phyloP scores from a whole-genome alignment of 2,113 vertebrate genomes.

The Desmodus rotundus region DNA sequence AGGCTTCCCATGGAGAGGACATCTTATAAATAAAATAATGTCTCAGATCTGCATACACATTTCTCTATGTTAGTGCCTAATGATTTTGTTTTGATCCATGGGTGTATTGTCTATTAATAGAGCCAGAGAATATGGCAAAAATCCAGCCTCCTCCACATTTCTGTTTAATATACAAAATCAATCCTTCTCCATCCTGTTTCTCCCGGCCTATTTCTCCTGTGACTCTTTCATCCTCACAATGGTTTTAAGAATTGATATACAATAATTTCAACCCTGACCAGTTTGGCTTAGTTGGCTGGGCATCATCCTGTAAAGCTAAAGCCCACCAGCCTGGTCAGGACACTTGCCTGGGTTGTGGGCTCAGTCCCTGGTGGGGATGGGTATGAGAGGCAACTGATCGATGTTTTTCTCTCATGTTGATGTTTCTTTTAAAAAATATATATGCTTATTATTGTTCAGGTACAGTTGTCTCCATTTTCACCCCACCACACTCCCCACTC shows the following conservation, averaged over 20 bases:
- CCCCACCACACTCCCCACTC: too few species aligned
- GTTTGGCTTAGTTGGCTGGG: too few species aligned
- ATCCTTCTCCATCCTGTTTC: conserved; percentile 30
- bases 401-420: too few species aligned
- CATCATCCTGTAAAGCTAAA: too few species aligned
- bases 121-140: conserved; percentile 40
- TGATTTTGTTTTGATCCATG: conserved; percentile 36
- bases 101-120: conserved; percentile 33
- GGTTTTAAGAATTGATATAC: not conserved
- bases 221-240: conserved; percentile 44
- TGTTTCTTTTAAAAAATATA: too few species aligned
- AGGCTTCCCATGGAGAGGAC: not conserved
- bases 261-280: too few species aligned
- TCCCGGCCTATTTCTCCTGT: conserved; percentile 19
- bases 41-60: not conserved
- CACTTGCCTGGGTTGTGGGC: too few species aligned
- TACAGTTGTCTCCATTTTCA: too few species aligned
- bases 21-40: conserved; percentile 49
- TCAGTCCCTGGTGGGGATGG: too few species aligned
- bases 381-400: too few species aligned
- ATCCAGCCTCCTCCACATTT: conserved; percentile 42
- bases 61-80: conserved; percentile 38
- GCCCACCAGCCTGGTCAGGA: too few species aligned
- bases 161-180: conserved; percentile 59
- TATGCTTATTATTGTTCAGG: too few species aligned